phyloP scores from a whole-genome alignment of 23 tunicate species.

The Corella eumyota region DNA sequence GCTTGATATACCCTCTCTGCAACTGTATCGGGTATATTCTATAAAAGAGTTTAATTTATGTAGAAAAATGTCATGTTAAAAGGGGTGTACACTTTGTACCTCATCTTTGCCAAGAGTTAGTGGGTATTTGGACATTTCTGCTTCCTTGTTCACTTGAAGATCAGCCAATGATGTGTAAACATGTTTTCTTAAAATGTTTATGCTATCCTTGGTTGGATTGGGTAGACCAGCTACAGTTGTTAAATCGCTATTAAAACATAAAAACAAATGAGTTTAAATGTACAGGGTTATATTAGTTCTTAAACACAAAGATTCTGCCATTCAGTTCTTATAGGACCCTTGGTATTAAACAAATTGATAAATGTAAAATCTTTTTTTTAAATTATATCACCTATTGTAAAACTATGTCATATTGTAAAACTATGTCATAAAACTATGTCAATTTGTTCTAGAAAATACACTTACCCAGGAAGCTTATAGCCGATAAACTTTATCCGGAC shows the following conservation, averaged over 20 bases:
- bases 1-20: conserved; percentile 76
- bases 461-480: conserved; percentile 44
- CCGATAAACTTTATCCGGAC: conserved; percentile 88
- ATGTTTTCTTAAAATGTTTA: conserved; percentile 55
- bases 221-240: conserved; percentile 91
- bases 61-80: neutral
- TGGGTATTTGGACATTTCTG: conserved; percentile 56
- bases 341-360: too few relatives aligned
- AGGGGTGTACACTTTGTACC: conserved; percentile 5
- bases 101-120: conserved; percentile 60
- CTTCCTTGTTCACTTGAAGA: conserved; percentile 43
- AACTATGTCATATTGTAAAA: neutral
- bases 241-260: conserved; percentile 36
- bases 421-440: neutral
- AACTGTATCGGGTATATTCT: conserved; percentile 45
- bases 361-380: too few relatives aligned
- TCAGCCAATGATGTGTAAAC: conserved; percentile 59
- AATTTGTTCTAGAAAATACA: neutral
- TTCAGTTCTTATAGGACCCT: too few relatives aligned
- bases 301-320: too few relatives aligned
- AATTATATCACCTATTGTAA: too few relatives aligned
- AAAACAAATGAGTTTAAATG: neutral
- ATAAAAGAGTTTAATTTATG: neutral
- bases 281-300: neutral
- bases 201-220: conserved; percentile 85